phyloP scores from a whole-genome alignment of 2,113 vertebrate genomes.

The Asarcornis scutulata region DNA sequence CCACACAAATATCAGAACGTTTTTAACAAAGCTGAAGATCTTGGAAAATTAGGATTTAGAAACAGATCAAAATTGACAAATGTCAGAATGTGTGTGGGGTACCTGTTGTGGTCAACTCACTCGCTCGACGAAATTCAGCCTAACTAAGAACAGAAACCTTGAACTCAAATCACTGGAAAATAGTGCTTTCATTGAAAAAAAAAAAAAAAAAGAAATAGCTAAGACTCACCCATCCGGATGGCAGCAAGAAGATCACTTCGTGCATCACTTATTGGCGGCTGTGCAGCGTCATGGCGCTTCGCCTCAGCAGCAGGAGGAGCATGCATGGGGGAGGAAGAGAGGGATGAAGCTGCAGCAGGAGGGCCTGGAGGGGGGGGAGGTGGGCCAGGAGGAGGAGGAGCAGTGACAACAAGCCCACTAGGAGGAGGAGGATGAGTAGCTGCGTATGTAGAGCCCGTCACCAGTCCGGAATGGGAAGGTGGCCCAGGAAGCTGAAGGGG shows the following conservation, averaged over 20 bases:
- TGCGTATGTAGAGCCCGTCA: constrained; percentile 72
- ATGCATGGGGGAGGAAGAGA: constrained; percentile 85
- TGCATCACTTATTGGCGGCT: constrained; percentile 83
- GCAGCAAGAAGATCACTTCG: constrained; percentile 96
- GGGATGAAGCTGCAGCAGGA: constrained; percentile 78
- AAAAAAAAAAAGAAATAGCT: neutral
- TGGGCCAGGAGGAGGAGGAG: constrained; percentile 88
- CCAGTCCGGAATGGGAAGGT: constrained; percentile 74
- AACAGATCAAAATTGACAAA: neutral
- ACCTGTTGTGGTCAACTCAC: neutral
- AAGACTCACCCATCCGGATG: constrained; percentile 93
- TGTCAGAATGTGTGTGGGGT: too few species aligned
- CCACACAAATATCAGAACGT: neutral
- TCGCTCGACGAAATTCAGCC: neutral
- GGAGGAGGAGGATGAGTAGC: constrained; percentile 79
- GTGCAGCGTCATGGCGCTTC: constrained; percentile 70
- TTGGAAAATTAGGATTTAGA: neutral
- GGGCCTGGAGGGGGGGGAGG: constrained; percentile 88
- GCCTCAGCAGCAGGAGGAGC: constrained; percentile 63
- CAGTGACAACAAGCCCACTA: constrained; percentile 77
- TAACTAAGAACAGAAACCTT: neutral
- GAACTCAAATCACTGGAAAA: neutral
- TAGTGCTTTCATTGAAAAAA: neutral
- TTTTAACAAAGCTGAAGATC: neutral
- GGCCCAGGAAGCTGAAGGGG: constrained; percentile 85